Evolutionary conservation across 2,113 vertebrate genomes (phyloP).

Genomic region (Uropsilus gracilis): DNA sequence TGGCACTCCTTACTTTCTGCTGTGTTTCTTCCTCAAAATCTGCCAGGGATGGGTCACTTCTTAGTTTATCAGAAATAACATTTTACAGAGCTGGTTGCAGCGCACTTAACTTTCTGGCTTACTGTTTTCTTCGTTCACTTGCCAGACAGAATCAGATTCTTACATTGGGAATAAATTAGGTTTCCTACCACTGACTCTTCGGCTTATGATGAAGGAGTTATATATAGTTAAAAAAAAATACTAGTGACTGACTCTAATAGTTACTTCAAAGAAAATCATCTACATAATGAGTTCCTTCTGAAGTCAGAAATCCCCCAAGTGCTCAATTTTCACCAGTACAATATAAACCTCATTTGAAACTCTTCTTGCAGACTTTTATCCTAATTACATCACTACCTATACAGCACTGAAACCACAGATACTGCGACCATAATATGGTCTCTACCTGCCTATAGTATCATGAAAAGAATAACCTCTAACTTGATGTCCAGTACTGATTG

Average conservation of each 20-base stretch:
- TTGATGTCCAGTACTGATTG: background rate
- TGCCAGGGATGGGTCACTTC: background rate
- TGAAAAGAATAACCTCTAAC: background rate
- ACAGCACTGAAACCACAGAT: background rate
- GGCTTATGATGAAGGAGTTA: background rate
- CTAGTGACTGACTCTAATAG: background rate
- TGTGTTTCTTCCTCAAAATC: constrained; percentile 38
- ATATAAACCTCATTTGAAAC: background rate
- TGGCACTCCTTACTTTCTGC: background rate
- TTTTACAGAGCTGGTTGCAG: background rate
- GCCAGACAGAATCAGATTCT: constrained; percentile 22
- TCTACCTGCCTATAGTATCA: background rate
- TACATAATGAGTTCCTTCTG: background rate
- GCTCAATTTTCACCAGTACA: background rate
- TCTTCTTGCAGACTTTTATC: background rate
- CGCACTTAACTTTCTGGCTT: background rate
- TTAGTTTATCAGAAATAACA: background rate
- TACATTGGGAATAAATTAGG: constrained; percentile 10
- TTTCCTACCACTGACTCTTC: background rate
- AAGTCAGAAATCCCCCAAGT: background rate
- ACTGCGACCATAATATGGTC: background rate
- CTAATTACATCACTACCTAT: background rate
- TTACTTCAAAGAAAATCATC: background rate
- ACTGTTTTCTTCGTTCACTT: background rate
- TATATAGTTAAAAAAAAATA: background rate